Evolutionary conservation across 2,888 invertebrate genomes (phyloP), one percentile per base, ranked within the genome.

Genomic region (Erebia ligea): DNA sequence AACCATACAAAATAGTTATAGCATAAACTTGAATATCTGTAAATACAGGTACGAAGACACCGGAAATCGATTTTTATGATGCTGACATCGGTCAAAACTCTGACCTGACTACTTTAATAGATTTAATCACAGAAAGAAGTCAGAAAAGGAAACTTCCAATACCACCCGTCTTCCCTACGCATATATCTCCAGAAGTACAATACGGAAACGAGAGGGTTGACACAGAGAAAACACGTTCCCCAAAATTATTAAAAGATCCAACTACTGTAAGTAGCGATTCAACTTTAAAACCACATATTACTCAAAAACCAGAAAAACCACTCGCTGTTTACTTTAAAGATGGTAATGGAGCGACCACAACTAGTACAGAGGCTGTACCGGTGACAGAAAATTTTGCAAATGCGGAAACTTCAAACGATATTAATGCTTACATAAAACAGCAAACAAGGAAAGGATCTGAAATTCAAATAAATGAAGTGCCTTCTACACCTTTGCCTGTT

Each of bases 201-300:
- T 94, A 94, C 72, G 94, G 94, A 21, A 94, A 94, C 74, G 94
- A 93, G 75, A 89, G 87, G 78, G 90, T 88, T 40, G 93, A 93
- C 72, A 75, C 83, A 6, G 88, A 90, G 17, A 90, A 86, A 62
- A 73, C 82, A 19, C 86, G 93, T 76, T 80, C 83, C 11, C 82
- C 91, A 2, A 92, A 92, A 80, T 67, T 80, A 42, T 68, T 89
- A 13, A 83, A 86, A 11, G 81, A 84, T 19, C 71, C 74, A 1
- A 82, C 82, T 56, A 77, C 76, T 2, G 73, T 81, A 2, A 76
- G 80, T 2, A 82, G 82, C 71, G 90, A 92, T 68, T 86, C 91
- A 1, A 92, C 92, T 0, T 72, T 90, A 9, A 92, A 90, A 77
- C 92, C 92, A 5, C 92, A 91, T 71, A 93, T 92, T 45, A 93